phyloP scores from a whole-genome alignment of 2,113 vertebrate species.

The Nerophis lumbriciformis region DNA sequence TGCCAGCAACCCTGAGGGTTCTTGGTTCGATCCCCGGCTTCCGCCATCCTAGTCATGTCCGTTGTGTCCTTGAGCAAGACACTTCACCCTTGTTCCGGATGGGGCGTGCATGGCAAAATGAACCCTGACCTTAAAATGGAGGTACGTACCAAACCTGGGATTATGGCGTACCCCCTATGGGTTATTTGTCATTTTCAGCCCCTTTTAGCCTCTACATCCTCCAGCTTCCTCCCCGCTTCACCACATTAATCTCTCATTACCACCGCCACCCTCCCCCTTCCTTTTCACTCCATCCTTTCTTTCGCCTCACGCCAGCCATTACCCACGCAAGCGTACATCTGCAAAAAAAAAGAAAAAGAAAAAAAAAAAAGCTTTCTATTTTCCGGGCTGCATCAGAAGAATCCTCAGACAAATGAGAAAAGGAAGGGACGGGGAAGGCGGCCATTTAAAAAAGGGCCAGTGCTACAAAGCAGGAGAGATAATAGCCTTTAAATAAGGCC shows the following conservation, averaged over 20 bases:
- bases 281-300: slow-evolving; percentile 12
- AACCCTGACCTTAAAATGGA: no score
- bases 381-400: slow-evolving; percentile 14
- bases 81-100: no score
- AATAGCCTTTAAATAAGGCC: slow-evolving; percentile 40
- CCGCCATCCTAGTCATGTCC: no score
- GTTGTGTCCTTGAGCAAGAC: no score
- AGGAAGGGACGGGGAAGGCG: slow-evolving; percentile 1
- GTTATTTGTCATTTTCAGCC: background rate
- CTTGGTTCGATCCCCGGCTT: no score
- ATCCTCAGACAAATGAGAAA: slow-evolving; percentile 41
- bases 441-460: slow-evolving; percentile 41
- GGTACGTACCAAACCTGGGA: no score
- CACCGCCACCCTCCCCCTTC: background rate
- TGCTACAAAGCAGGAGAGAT: slow-evolving; percentile 22
- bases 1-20: no score
- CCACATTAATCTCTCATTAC: slow-evolving; percentile 60
- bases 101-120: no score
- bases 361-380: slow-evolving; percentile 19
- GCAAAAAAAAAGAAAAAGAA: background rate
- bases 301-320: slow-evolving; percentile 32
- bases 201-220: slow-evolving; percentile 12
- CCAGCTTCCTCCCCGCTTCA: slow-evolving; percentile 35
- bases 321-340: slow-evolving; percentile 9
- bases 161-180: background rate